phyloP scores from a whole-genome alignment of 2,797 vertebrate species.

The Channallabes apus region DNA sequence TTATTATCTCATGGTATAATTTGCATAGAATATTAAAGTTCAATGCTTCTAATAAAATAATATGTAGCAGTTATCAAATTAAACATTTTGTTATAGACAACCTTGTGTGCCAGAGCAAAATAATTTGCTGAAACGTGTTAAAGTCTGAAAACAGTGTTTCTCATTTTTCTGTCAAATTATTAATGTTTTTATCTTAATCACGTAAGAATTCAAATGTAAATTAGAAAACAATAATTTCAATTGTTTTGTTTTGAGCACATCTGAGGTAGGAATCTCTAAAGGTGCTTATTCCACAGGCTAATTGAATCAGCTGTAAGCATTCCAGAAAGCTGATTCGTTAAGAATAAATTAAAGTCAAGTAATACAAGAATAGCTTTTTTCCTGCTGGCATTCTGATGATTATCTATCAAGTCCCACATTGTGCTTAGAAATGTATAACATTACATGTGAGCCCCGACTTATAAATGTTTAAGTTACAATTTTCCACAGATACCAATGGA shows the following conservation, averaged over 20 bases:
- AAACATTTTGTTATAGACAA: no score
- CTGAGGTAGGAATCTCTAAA: not conserved
- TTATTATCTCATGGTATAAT: no score
- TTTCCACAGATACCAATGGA: no score
- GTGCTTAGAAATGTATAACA: not conserved
- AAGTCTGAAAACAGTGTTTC: no score
- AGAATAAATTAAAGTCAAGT: conserved; percentile 22
- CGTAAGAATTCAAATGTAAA: not conserved
- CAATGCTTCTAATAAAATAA: no score
- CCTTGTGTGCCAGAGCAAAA: no score
- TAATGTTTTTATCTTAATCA: not conserved
- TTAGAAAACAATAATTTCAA: conserved; percentile 35
- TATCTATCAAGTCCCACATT: conserved; percentile 19
- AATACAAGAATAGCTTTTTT: conserved; percentile 39
- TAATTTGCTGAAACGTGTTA: no score
- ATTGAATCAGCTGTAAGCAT: conserved; percentile 32
- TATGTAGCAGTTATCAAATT: no score
- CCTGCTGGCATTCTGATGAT: conserved; percentile 21
- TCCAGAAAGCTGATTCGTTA: conserved; percentile 44
- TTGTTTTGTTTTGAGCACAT: conserved; percentile 5
- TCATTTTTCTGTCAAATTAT: no score
- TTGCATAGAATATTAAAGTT: no score
- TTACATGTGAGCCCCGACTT: not conserved
- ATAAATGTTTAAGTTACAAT: no score
- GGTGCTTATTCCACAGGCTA: conserved; percentile 1